phyloP scores from a whole-genome alignment of 2,888 invertebrate genomes.

The Zygogramma bicolorata region DNA sequence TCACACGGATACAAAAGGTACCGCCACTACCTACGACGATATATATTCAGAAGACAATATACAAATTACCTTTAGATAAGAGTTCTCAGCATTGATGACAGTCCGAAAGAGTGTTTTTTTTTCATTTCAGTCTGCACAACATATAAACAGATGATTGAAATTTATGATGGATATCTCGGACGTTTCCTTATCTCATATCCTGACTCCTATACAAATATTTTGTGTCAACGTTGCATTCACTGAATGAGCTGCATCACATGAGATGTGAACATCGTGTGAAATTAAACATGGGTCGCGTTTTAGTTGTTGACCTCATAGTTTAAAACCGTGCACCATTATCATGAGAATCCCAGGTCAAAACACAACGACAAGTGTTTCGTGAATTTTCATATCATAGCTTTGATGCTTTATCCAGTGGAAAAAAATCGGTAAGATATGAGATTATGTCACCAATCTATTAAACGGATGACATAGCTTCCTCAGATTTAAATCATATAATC shows the following conservation, averaged over 20 bases:
- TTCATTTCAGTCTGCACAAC: neutral
- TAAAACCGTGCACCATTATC: neutral
- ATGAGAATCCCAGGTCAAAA: neutral
- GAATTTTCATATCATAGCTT: too few relatives aligned
- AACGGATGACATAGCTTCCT: too few relatives aligned
- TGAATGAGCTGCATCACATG: neutral
- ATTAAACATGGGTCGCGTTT: neutral
- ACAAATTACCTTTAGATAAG: too few relatives aligned
- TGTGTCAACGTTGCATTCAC: neutral
- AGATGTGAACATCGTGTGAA: neutral
- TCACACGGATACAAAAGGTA: too few relatives aligned
- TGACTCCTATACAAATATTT: neutral
- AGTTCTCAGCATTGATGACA: neutral
- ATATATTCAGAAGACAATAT: too few relatives aligned
- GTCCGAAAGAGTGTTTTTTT: neutral
- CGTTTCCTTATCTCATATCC: neutral
- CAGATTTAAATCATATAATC: too few relatives aligned
- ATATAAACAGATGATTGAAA: neutral
- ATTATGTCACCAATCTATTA: too few relatives aligned
- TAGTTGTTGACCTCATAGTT: neutral
- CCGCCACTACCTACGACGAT: too few relatives aligned
- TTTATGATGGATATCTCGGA: neutral
- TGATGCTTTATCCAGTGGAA: too few relatives aligned
- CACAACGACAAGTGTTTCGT: neutral
- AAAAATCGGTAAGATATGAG: too few relatives aligned